Evolutionary conservation across 2,113 vertebrate genomes (phyloP).

Genomic region (Ciconia stormi): DNA sequence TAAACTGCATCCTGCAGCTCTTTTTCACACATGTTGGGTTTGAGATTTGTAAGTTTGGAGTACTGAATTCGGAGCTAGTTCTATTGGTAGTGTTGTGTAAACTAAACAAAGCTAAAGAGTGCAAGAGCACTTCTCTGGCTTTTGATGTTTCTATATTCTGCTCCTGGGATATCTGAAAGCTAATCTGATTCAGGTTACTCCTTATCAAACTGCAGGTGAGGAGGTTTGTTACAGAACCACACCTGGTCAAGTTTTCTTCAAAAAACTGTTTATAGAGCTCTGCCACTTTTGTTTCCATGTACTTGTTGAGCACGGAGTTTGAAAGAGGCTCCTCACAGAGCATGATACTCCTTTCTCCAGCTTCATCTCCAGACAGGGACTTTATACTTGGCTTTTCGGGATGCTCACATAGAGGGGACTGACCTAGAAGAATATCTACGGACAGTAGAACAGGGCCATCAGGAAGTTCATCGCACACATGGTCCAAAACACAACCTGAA

Average conservation of each 20-base stretch:
- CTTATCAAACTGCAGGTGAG: conserved; percentile 76
- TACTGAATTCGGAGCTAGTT: conserved; percentile 81
- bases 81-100: conserved; percentile 51
- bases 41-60: conserved; percentile 85
- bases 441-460: conserved; percentile 70
- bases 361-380: conserved; percentile 53
- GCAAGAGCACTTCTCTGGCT: conserved; percentile 62
- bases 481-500: conserved; percentile 64
- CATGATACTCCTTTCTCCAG: conserved; percentile 74
- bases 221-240: conserved; percentile 77
- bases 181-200: conserved; percentile 72
- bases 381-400: not conserved
- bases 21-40: not conserved
- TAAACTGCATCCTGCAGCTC: not conserved
- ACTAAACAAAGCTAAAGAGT: conserved; percentile 54
- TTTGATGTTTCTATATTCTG: conserved; percentile 57
- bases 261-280: conserved; percentile 89
- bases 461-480: not conserved
- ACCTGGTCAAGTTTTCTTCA: conserved; percentile 83
- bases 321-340: conserved; percentile 80
- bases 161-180: conserved; percentile 72
- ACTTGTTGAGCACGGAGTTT: conserved; percentile 84
- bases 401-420: not conserved
- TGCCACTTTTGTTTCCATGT: conserved; percentile 84
- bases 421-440: conserved; percentile 48